phyloP scores from a whole-genome alignment of 1,140 invertebrate genomes.

The Penaeus vannamei region DNA sequence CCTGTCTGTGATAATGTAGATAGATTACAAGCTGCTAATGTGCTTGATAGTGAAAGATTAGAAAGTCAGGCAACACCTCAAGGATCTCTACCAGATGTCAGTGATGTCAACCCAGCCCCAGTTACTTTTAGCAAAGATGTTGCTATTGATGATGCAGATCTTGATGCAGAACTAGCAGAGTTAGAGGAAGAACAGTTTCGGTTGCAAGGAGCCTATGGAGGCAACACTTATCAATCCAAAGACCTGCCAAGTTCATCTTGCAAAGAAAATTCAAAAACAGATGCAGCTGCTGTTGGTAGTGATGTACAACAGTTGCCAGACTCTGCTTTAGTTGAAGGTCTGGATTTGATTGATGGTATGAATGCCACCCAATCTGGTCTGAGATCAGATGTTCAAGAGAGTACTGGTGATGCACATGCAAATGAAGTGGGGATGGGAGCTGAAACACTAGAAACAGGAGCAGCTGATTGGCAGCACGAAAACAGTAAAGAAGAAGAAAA shows the following conservation, averaged over 20 bases:
- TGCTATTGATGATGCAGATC: slow-evolving; percentile 76
- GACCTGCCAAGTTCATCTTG: slow-evolving; percentile 5
- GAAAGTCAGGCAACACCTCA: slow-evolving; percentile 1
- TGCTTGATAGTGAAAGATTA: not conserved
- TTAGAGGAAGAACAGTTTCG: slow-evolving; percentile 63
- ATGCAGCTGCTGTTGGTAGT: not conserved
- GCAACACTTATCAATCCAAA: slow-evolving; percentile 36
- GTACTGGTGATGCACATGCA: not conserved
- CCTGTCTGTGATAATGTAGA: slow-evolving; percentile 49
- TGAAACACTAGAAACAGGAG: no score
- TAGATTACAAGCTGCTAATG: slow-evolving; percentile 3
- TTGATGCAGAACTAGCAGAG: slow-evolving; percentile 75
- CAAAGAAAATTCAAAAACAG: not conserved
- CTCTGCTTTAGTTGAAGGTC: not conserved
- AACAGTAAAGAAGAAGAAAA: no score
- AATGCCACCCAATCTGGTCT: not conserved
- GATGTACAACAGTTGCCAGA: not conserved
- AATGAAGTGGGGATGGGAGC: not conserved
- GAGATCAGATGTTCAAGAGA: not conserved
- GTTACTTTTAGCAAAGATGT: slow-evolving; percentile 55
- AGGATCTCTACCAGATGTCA: slow-evolving; percentile 41
- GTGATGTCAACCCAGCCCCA: slow-evolving; percentile 32
- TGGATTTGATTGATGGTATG: slow-evolving; percentile 56
- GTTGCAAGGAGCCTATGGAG: slow-evolving; percentile 65
- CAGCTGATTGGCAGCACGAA: no score